Base-by-base conservation (phyloP, 2,888 invertebrate genomes). In the Aelia acuminata region DNA sequence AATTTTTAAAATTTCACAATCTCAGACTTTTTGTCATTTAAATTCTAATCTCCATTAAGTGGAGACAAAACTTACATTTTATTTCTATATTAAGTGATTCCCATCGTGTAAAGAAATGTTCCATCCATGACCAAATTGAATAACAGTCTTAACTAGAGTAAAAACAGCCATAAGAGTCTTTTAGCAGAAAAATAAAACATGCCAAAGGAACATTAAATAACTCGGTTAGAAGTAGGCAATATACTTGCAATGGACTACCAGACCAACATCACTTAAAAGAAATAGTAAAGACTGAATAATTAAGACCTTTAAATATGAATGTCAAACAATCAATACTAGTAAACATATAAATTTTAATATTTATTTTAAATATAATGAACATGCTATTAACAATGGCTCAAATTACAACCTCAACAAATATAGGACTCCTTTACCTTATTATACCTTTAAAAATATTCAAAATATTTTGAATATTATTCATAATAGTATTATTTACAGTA, bases 11-110 rank as follows among this genome's bases (percentile, higher is more conserved):
- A 90, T 89, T 90, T 90, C 90, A 90, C 90, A 90, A 90, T 90
- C 90, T 90, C 90, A 90, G 90, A 90, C 90, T 90, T 90, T 90
- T 90, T 88, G 89, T 89, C 90, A 89, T 90, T 89, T 89, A 89
- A 90, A 89, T 89, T 89, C 89, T 90, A 90, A 87, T 87, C 88
- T 86, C 88, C 89, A 88, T 47, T 70, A 88, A 87, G 84, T 87
- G 88, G 88, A 87, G 87, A 89, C 84, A 70, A 89, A 89, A 84
- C 84, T 87, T 89, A 88, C 63, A 87, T 87, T 87, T 84, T 84
- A 88, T 53, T 80, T 87, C 87, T 88, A 43, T 35, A 84, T 89
- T 84, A 88, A 85, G 80, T 87, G 85, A 87, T 88, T 84, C 84
- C 88, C 89, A 89, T 84, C 88, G 49, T 43, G 22, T 80, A 80